Base-by-base conservation (phyloP, 2,888 invertebrate genomes). In the Noctuana brunneofusca region DNA sequence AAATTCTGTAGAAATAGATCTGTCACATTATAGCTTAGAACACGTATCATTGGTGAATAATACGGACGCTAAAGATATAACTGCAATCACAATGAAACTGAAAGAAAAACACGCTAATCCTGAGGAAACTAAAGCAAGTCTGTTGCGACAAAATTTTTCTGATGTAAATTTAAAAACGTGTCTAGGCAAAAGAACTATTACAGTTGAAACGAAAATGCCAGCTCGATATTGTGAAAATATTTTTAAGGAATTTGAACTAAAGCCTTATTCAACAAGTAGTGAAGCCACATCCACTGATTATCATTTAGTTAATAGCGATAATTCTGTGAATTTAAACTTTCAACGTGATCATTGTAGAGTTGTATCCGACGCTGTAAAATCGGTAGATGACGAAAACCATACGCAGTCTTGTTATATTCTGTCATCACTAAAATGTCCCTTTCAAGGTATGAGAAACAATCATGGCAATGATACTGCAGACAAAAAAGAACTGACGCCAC, bases 21-120 rank as follows among this genome's bases (percentile, higher is more conserved):
- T 87, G 35, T 80, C 83, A 2, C 82, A 82, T 59, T 85, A 84
- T 49, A 70, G 83, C 62, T 70, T 87, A n/a, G 79, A 87, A 46
- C 71, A 83, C 24, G 79, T 86, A 46, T 77, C 83, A 3, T 78
- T 84, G 78, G 67, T 68, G 2, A 83, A 68, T 43, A 78, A 83
- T 58, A 73, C 79, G 2, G 38, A 64, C 2, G 50, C 71, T 0
- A 73, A 78, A 70, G 82, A 75, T 8, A 69, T 73, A 1, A 76
- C 80, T 72, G 79, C 83, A 0, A 76, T 87, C 16, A 75, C 74
- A 1, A 80, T 86, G 2, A 80, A 82, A 68, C 66, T 87, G 1
- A 81, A 78, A 72, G 80, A 84, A 67, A 83, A 81, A 65, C 64
- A 75, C 0, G 58, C 43, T 0, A 69, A 73, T 58, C 63, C 65